Percentiles rank a stretch among this genome's conserved stretches.
Conservation (phyloP, 2,797 vertebrate species). For the Aphelocoma californica region DNA sequence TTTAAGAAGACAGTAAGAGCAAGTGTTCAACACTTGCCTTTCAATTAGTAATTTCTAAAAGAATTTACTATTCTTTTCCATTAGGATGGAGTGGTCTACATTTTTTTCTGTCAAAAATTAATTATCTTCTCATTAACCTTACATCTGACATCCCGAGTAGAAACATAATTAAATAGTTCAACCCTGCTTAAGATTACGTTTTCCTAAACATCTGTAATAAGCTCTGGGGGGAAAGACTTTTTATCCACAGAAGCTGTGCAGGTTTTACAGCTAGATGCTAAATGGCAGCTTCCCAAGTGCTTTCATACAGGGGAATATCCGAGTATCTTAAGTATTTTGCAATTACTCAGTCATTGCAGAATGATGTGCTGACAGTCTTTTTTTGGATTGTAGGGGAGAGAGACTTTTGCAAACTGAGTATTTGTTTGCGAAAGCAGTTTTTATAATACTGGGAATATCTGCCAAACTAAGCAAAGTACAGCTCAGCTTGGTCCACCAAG, state of each 20-base stretch:
- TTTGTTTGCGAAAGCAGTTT: neutral
- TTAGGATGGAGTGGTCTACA: neutral
- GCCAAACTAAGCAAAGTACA: conserved; percentile 12
- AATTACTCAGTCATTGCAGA: neutral
- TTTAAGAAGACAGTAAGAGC: neutral
- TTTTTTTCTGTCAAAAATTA: neutral
- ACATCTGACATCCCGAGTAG: neutral
- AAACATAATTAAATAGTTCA: neutral
- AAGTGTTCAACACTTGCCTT: neutral
- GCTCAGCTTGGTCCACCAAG: neutral
- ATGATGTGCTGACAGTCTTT: neutral
- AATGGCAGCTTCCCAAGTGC: neutral
- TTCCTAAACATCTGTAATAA: neutral
- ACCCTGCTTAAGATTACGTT: neutral
- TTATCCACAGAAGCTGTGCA: neutral
- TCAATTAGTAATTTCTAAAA: neutral
- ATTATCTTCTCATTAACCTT: neutral
- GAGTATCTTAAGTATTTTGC: neutral
- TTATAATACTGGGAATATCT: neutral
- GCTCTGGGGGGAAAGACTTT: neutral
- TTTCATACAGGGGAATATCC: neutral
- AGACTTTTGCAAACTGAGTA: neutral
- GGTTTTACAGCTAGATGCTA: conserved; percentile 3
- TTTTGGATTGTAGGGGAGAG: neutral
- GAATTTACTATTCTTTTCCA: neutral